Evolutionary conservation across 2,113 vertebrate species (phyloP).

Genomic region (Lampris megalopsis): DNA sequence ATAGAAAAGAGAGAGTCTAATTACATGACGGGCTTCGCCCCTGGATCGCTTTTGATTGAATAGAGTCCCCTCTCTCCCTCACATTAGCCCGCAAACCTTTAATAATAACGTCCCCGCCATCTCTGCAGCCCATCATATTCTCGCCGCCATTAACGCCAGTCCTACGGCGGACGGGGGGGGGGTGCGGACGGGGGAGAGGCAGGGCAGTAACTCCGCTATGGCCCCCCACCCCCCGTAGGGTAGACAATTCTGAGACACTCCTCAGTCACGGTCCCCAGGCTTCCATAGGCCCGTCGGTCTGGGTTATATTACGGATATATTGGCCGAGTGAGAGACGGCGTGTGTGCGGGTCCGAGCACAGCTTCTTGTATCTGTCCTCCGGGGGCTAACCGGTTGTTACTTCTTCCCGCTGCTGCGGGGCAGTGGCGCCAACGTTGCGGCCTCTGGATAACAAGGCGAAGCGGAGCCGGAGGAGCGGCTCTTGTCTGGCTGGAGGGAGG

Average conservation of each 20-base stretch:
- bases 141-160: slow-evolving; percentile 26
- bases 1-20: slow-evolving; percentile 58
- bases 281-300: slow-evolving; percentile 38
- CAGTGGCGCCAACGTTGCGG: slow-evolving; percentile 50
- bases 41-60: slow-evolving; percentile 66
- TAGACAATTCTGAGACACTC: slow-evolving; percentile 51
- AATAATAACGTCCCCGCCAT: slow-evolving; percentile 45
- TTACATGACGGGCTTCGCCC: slow-evolving; percentile 70
- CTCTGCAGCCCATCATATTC: slow-evolving; percentile 40
- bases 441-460: slow-evolving; percentile 68
- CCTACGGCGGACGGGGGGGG: background rate
- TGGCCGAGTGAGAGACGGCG: slow-evolving; percentile 49
- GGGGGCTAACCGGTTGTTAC: slow-evolving; percentile 50
- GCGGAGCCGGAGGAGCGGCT: slow-evolving; percentile 55
- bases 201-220: background rate
- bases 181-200: background rate
- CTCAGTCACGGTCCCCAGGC: slow-evolving; percentile 32
- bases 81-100: slow-evolving; percentile 60
- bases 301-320: slow-evolving; percentile 51
- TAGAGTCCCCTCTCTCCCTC: slow-evolving; percentile 39
- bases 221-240: slow-evolving; percentile 32
- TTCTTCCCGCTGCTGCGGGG: slow-evolving; percentile 36
- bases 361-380: slow-evolving; percentile 13
- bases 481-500: slow-evolving; percentile 56
- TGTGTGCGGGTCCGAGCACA: slow-evolving; percentile 25